Evolutionary conservation across 2,888 invertebrate genomes (phyloP).

Genomic region (Spisula solida): DNA sequence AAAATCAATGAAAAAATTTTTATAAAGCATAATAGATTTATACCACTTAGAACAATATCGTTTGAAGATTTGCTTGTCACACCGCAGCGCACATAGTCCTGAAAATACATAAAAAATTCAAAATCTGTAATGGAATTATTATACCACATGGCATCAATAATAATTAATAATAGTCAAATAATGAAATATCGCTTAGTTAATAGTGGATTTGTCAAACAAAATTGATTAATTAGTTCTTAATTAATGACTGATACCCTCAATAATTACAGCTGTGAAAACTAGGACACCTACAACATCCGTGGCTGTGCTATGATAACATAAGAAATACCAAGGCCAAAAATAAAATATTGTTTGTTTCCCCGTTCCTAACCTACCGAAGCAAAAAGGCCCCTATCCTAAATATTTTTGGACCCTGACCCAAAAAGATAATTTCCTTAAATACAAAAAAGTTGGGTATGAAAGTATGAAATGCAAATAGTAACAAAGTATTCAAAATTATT

Average conservation of each 20-base stretch:
- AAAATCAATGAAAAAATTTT: neutral
- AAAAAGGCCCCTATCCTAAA: no score
- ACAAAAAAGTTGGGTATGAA: no score
- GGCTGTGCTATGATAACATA: neutral
- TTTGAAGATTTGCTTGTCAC: conserved; percentile 91
- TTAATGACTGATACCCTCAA: neutral
- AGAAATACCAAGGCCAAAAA: neutral
- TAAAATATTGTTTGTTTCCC: no score
- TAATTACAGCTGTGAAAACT: neutral
- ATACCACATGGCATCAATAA: neutral
- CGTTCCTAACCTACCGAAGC: no score
- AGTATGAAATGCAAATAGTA: no score
- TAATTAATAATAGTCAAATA: neutral
- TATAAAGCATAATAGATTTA: neutral
- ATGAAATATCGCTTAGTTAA: neutral
- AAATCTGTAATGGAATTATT: neutral
- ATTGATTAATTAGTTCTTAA: conserved; percentile 15
- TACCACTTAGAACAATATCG: conserved; percentile 86
- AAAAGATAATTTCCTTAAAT: no score
- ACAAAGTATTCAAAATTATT: no score
- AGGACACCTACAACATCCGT: neutral
- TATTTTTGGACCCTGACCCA: no score
- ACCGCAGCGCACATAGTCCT: conserved; percentile 95
- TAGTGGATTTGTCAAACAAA: neutral
- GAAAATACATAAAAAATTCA: conserved; percentile 57